phyloP scores from a whole-genome alignment of 2,797 vertebrate species.

The Denticeps clupeoides region DNA sequence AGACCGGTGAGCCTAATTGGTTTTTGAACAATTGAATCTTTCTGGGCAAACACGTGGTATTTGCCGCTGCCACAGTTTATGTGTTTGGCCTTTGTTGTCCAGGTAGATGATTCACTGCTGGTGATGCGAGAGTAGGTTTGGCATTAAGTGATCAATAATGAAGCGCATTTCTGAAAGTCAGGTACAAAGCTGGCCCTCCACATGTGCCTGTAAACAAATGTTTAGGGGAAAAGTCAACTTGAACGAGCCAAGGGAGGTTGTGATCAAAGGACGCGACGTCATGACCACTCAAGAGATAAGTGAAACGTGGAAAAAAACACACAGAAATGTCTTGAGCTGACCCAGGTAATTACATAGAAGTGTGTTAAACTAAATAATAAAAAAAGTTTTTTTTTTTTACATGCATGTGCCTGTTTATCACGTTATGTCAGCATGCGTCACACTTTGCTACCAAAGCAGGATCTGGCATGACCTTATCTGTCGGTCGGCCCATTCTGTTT shows the following conservation, averaged over 20 bases:
- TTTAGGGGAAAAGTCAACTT: neutral
- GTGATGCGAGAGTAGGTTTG: conserved; percentile 8
- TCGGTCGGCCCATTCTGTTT: conserved; percentile 41
- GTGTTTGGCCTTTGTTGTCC: conserved; percentile 14
- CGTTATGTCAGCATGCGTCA: too few relatives aligned
- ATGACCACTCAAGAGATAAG: neutral
- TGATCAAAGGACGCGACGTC: neutral
- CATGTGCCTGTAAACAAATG: conserved; percentile 9
- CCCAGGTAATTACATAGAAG: too few relatives aligned
- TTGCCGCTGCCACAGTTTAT: conserved; percentile 9
- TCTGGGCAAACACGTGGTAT: conserved; percentile 12
- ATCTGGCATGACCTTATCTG: conserved; percentile 32
- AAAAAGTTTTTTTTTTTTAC: too few relatives aligned
- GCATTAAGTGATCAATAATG: conserved; percentile 9
- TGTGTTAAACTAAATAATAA: too few relatives aligned
- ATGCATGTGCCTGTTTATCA: too few relatives aligned
- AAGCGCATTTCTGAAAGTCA: conserved; percentile 6
- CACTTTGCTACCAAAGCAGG: conserved; percentile 23
- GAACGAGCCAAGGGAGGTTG: neutral
- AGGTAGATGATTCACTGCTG: conserved; percentile 21
- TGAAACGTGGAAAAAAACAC: neutral
- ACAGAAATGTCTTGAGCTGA: too few relatives aligned
- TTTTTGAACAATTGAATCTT: conserved; percentile 18
- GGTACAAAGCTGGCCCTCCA: neutral
- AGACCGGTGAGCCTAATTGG: conserved; percentile 12